phyloP scores from a whole-genome alignment of 1,140 invertebrate species.

The Dryas iulia region DNA sequence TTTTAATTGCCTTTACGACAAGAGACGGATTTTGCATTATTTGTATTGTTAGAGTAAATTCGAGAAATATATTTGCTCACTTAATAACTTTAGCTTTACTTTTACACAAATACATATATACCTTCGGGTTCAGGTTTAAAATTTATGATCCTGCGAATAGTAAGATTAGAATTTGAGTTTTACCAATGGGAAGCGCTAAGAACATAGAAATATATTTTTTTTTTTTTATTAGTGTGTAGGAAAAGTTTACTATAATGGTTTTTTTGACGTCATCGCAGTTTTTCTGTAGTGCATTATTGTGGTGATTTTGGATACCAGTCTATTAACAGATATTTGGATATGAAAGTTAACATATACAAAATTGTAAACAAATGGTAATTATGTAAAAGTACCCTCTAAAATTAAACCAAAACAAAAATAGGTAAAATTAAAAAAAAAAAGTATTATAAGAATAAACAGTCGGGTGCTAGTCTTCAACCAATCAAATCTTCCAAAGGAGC shows the following conservation, averaged over 20 bases:
- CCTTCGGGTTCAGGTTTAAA: background rate
- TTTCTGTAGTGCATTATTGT: too few relatives aligned
- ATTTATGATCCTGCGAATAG: background rate
- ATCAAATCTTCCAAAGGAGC: too few relatives aligned
- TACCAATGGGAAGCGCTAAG: background rate
- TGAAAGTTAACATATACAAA: too few relatives aligned
- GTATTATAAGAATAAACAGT: too few relatives aligned
- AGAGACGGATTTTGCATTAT: background rate
- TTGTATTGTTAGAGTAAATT: background rate
- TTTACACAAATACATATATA: background rate
- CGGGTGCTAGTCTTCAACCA: too few relatives aligned
- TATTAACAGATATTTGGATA: too few relatives aligned
- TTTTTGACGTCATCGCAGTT: background rate
- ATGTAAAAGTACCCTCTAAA: too few relatives aligned
- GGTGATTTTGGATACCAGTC: too few relatives aligned
- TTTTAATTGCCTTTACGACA: background rate
- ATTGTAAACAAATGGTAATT: too few relatives aligned
- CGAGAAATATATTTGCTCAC: background rate
- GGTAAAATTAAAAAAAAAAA: too few relatives aligned
- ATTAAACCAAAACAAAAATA: too few relatives aligned
- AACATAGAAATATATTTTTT: background rate
- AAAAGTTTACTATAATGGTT: background rate
- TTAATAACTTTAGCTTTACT: background rate
- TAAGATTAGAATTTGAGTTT: background rate
- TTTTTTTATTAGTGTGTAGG: background rate